Conservation (phyloP, 2,888 invertebrate genomes). For the Acleris laterana region DNA sequence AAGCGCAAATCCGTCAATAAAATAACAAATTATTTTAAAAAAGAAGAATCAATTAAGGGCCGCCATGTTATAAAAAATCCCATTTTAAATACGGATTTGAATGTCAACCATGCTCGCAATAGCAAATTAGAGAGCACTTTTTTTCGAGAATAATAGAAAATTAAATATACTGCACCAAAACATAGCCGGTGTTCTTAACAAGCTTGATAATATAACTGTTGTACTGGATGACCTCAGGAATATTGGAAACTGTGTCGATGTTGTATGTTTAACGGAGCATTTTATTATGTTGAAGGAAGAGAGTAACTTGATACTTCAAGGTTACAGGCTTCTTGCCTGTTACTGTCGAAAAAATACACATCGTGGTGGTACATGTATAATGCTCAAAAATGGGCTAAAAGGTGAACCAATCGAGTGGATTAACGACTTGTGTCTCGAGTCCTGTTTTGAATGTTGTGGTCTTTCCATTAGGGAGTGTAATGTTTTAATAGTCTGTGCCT, state of each 20-base stretch:
- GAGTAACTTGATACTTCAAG: background rate
- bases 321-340: background rate
- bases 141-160: constrained; percentile 1
- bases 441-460: constrained; percentile 8
- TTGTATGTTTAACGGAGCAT: constrained; percentile 1
- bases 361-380: constrained; percentile 3
- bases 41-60: too few species aligned
- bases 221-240: background rate
- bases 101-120: background rate
- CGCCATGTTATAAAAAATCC: too few species aligned
- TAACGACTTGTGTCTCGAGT: background rate
- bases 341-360: background rate
- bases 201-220: background rate
- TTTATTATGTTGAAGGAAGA: background rate
- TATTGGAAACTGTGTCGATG: background rate
- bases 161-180: constrained; percentile 3
- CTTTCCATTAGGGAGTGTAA: background rate
- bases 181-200: background rate
- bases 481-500: background rate
- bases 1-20: background rate
- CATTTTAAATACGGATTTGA: background rate
- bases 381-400: background rate
- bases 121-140: background rate
- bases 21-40: background rate
- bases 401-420: background rate